These are phyloP conservation scores for Acleris holmiana DNA, from an alignment of 2,888 invertebrate genomes.

Conservation along the genomic window DNA sequence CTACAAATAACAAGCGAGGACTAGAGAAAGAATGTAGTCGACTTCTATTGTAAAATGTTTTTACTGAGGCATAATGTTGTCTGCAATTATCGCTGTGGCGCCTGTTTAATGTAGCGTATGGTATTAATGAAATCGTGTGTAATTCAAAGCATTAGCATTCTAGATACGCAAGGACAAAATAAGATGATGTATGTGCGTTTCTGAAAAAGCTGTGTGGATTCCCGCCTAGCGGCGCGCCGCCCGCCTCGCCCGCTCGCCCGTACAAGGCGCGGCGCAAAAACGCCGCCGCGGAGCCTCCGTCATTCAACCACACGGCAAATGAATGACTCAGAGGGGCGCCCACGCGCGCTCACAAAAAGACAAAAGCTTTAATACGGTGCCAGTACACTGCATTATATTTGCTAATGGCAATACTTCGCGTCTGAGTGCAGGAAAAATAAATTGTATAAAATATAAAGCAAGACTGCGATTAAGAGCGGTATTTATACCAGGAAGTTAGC, in stretches of 20 bases:
- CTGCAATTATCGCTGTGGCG: slow-evolving; percentile 4
- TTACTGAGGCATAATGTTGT: slow-evolving; percentile 4
- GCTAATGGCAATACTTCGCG: slow-evolving; percentile 11
- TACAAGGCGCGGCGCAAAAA: slow-evolving; percentile 33
- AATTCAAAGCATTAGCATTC: slow-evolving; percentile 5
- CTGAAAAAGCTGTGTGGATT: slow-evolving; percentile 13
- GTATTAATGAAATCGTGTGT: slow-evolving; percentile 5
- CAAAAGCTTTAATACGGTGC: slow-evolving; percentile 65
- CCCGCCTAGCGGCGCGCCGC: slow-evolving; percentile 27
- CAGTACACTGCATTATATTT: slow-evolving; percentile 49
- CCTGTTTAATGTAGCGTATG: not conserved
- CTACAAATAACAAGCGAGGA: slow-evolving; percentile 9
- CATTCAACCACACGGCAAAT: slow-evolving; percentile 67
- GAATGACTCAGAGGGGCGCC: slow-evolving; percentile 76
- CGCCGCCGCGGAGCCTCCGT: slow-evolving; percentile 60
- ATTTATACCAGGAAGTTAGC: slow-evolving; percentile 21
- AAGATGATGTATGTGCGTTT: slow-evolving; percentile 4
- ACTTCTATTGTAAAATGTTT: slow-evolving; percentile 13
- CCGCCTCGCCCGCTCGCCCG: slow-evolving; percentile 42
- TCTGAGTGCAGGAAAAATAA: slow-evolving; percentile 20
- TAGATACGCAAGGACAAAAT: slow-evolving; percentile 9
- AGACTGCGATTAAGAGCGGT: slow-evolving; percentile 14
- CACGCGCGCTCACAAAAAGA: slow-evolving; percentile 67
- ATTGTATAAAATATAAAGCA: slow-evolving; percentile 22
- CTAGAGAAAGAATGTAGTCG: slow-evolving; percentile 4